These are phyloP conservation scores for Hydrotaea diabolus DNA, from an alignment of 2,888 invertebrate species.

Conservation along the genomic window DNA sequence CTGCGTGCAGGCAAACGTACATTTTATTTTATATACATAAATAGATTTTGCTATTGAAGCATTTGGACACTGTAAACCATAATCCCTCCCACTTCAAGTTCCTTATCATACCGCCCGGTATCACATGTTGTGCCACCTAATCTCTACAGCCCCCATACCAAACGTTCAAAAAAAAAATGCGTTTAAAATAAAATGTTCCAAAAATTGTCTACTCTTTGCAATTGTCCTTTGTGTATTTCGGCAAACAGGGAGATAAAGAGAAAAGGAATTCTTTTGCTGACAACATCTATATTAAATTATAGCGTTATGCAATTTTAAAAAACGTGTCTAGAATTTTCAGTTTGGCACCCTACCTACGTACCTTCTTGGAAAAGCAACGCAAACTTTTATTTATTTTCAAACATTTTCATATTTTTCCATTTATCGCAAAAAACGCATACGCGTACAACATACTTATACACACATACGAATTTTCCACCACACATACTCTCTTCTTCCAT, in stretches of 20 bases:
- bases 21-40: no score
- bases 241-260: constrained; percentile 8
- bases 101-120: neutral
- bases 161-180: neutral
- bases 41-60: no score
- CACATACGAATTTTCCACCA: no score
- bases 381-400: constrained; percentile 35
- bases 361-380: neutral
- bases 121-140: neutral
- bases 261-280: constrained; percentile 60
- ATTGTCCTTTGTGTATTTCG: neutral
- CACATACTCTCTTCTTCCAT: neutral
- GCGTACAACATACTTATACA: neutral
- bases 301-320: constrained; percentile 73
- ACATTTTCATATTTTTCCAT: constrained; percentile 36
- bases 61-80: no score
- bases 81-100: neutral
- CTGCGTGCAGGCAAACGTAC: no score
- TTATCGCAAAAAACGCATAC: neutral
- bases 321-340: constrained; percentile 72
- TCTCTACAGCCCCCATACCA: neutral
- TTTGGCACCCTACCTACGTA: neutral
- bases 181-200: constrained; percentile 21
- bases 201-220: constrained; percentile 16
- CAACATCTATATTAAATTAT: constrained; percentile 74